These are phyloP conservation scores for Oreochromis grahami DNA, from an alignment of 2,797 vertebrate species.

Conservation along the genomic window DNA sequence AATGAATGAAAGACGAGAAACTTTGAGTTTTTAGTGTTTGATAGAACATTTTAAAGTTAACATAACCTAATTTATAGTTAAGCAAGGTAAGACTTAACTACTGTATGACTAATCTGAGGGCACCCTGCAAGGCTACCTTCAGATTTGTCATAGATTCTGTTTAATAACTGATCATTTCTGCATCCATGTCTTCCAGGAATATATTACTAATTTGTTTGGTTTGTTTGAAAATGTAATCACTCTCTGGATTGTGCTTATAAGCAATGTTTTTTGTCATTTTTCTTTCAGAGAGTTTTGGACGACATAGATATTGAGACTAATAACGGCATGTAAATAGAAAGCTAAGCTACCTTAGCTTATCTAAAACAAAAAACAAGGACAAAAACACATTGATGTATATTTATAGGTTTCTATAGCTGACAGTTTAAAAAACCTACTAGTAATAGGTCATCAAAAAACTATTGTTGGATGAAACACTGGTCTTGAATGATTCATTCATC, in stretches of 20 bases:
- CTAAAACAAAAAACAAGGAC: not conserved
- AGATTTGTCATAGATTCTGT: not conserved
- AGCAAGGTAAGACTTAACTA: not conserved
- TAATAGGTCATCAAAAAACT: not conserved
- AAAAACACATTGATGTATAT: not conserved
- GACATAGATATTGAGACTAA: not conserved
- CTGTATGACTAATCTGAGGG: not conserved
- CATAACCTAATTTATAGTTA: not conserved
- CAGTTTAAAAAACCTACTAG: not conserved
- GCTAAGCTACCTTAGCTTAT: not conserved
- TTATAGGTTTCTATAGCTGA: not conserved
- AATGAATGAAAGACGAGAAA: constrained; percentile 4
- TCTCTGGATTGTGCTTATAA: not conserved
- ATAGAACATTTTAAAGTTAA: not conserved
- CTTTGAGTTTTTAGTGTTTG: not conserved
- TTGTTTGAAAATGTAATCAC: not conserved
- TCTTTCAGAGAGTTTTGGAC: not conserved
- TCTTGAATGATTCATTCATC: not conserved
- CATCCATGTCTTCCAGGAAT: not conserved
- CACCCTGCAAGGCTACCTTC: not conserved
- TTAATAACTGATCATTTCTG: not conserved
- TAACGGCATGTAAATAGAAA: not conserved
- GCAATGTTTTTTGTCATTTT: not conserved
- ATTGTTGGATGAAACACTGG: not conserved
- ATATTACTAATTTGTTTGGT: not conserved